phyloP scores from a whole-genome alignment of 2,113 vertebrate genomes.

The Hypanus sabinus region DNA sequence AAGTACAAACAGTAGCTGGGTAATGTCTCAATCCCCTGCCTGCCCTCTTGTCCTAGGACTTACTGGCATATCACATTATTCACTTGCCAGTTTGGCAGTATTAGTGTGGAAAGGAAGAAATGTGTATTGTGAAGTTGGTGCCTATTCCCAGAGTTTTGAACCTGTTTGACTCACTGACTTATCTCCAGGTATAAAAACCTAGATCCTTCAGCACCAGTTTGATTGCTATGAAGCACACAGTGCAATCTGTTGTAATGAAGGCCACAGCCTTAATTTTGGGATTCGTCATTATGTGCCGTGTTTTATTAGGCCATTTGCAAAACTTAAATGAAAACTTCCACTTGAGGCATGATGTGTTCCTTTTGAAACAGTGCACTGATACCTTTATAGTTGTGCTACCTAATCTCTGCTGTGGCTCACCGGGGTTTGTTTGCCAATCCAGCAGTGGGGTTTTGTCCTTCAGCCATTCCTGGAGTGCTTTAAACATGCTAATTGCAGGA shows the following conservation, averaged over 20 bases:
- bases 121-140: neutral
- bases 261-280: neutral
- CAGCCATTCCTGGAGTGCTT: neutral
- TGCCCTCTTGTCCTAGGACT: neutral
- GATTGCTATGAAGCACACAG: neutral
- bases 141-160: neutral
- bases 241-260: neutral
- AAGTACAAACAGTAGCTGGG: neutral
- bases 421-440: neutral
- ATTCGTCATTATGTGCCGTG: too few species aligned
- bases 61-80: neutral
- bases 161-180: neutral
- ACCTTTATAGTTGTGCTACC: too few species aligned
- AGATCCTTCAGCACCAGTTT: neutral
- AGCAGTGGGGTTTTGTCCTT: neutral
- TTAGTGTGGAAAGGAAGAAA: neutral
- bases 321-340: too few species aligned
- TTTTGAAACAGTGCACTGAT: too few species aligned
- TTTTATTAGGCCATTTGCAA: too few species aligned
- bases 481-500: neutral
- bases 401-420: too few species aligned
- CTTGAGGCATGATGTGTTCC: too few species aligned
- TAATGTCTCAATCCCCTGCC: neutral
- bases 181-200: neutral
- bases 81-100: neutral